A percentile compares a stretch with the other conserved stretches of the same genome.
Evolutionary conservation across 2,888 invertebrate species (phyloP).

Genomic region (Tortricodes alternella): DNA sequence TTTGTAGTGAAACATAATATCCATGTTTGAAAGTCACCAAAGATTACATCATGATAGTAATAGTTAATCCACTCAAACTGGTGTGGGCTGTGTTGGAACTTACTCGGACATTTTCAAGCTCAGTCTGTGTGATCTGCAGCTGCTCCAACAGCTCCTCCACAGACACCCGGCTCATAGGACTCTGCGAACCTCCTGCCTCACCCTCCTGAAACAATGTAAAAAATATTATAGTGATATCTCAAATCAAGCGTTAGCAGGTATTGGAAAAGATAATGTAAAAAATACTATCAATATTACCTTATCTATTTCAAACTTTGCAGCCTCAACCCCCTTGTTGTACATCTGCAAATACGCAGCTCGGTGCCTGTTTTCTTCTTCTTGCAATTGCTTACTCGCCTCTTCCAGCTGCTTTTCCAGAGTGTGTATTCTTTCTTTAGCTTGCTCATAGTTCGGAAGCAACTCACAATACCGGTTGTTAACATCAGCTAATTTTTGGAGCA

Average conservation of each 20-base stretch:
- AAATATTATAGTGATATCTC: too few species aligned
- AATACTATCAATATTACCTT: conserved; percentile 77
- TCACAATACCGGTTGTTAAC: conserved; percentile 91
- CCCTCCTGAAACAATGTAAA: conserved; percentile 67
- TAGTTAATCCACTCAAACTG: conserved; percentile 12
- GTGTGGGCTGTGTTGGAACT: conserved; percentile 47
- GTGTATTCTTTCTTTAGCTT: conserved; percentile 87
- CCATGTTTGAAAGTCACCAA: conserved; percentile 14
- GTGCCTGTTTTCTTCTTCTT: conserved; percentile 88
- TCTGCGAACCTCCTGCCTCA: conserved; percentile 67
- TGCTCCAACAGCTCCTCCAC: conserved; percentile 92
- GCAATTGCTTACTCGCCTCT: conserved; percentile 85
- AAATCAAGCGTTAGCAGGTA: too few species aligned
- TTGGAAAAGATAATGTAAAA: too few species aligned
- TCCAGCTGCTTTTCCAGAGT: conserved; percentile 88
- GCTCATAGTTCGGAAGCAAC: conserved; percentile 87
- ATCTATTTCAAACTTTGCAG: conserved; percentile 88
- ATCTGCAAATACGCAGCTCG: conserved; percentile 91
- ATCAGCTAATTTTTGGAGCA: conserved; percentile 88
- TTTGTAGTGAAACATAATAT: background rate
- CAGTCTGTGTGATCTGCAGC: conserved; percentile 91
- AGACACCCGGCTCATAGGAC: conserved; percentile 86
- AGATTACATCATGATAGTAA: conserved; percentile 9
- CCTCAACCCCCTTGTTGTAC: conserved; percentile 91
- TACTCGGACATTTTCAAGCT: conserved; percentile 94